Evolutionary conservation across 1,140 invertebrate species (phyloP), one percentile per base, ranked within the genome.

Genomic region (Pissodes strobi): DNA sequence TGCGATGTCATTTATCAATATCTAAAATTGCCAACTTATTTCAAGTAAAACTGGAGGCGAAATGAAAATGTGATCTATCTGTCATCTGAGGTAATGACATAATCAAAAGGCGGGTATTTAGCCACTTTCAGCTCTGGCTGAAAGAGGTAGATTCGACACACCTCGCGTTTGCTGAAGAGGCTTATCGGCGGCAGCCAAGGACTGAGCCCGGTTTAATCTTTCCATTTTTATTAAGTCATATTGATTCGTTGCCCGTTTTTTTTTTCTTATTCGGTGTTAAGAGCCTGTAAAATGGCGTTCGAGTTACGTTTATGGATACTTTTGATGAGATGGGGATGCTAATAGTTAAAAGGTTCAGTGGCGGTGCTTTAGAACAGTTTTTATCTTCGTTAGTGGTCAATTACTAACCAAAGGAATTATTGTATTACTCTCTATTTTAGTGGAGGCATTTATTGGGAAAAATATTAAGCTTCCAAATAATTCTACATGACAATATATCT

Each of bases 31-130:
- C 41, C 9, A 27, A 18, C 18, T 43, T 43, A 56, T 43, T 48
- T 37, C 59, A 53, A n/a, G 18, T 53, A 52, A 62, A 62, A 62
- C 23, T 49, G 48, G 23, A 17, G 59, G 30, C 49, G 45, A 64
- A 70, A 69, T 67, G 71, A 70, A 72, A 70, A 70, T 72, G 71
- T 72, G 71, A 72, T 69, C 69, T 72, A 72, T 72, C 71, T 70
- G 57, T 66, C 61, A 72, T 72, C 71, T 58, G 51, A 41, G 64
- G 68, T 72, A 72, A 70, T 72, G 71, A 68, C 69, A 72, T 72
- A 72, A 72, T 72, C 71, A 72, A 72, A 72, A 67, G 65, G 46
- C 52, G 49, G 55, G 59, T 38, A 37, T 57, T 69, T 69, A 67
- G 61, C 67, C 69, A 66, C 69, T 71, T 62, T 46, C 49, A 38